These are phyloP conservation scores for Gryllus longicercus DNA, from an alignment of 2,888 invertebrate species.

Conservation along the genomic window DNA sequence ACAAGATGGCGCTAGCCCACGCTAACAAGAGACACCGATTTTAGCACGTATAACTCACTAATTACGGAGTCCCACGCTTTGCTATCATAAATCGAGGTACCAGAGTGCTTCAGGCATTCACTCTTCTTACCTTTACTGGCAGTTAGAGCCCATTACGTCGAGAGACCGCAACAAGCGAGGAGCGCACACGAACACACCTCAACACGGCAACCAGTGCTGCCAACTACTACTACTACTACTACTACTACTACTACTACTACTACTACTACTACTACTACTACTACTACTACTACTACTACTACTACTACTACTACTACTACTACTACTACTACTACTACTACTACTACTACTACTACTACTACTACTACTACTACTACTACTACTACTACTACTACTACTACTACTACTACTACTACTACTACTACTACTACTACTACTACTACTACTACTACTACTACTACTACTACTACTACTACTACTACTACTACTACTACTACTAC, in stretches of 20 bases:
- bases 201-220: too few species aligned
- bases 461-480: constrained; percentile 35
- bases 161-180: too few species aligned
- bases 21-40: too few species aligned
- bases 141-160: too few species aligned
- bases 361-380: constrained; percentile 35
- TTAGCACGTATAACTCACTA: too few species aligned
- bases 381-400: constrained; percentile 35
- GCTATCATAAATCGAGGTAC: too few species aligned
- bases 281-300: constrained; percentile 35
- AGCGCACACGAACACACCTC: too few species aligned
- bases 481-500: constrained; percentile 35
- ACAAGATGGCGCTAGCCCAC: too few species aligned
- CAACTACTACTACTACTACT: constrained; percentile 34
- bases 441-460: constrained; percentile 35
- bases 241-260: constrained; percentile 34
- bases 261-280: constrained; percentile 35
- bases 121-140: too few species aligned
- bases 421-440: constrained; percentile 35
- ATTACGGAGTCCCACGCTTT: too few species aligned
- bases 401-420: constrained; percentile 35
- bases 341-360: constrained; percentile 35
- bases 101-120: too few species aligned
- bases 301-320: constrained; percentile 34
- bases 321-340: constrained; percentile 35